Percentiles rank a stretch among this genome's conserved stretches.
These are phyloP conservation scores for Lontra canadensis DNA, from an alignment of 2,113 vertebrate species.

Conservation along the genomic window DNA sequence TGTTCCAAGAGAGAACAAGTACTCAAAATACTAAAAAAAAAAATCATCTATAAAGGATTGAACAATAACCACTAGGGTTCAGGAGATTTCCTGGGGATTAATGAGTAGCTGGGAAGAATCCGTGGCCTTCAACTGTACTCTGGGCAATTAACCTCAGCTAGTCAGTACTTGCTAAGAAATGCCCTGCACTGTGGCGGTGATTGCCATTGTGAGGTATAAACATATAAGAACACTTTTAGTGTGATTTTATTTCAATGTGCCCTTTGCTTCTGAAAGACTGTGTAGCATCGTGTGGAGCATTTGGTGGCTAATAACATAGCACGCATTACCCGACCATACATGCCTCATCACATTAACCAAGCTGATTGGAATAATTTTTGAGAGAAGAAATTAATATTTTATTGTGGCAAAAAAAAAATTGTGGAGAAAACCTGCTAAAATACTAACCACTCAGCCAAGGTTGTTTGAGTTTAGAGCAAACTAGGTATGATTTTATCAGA, in stretches of 20 bases:
- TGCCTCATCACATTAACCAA: constrained; percentile 31
- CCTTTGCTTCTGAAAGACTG: constrained; percentile 65
- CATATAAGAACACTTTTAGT: neutral
- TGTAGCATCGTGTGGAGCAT: neutral
- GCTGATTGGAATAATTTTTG: neutral
- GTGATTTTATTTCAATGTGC: constrained; percentile 60
- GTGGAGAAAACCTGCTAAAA: constrained; percentile 9
- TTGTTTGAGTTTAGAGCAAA: neutral
- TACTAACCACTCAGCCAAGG: neutral
- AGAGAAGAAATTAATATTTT: constrained; percentile 27
- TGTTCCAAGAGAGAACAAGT: constrained; percentile 56
- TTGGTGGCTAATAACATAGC: constrained; percentile 25
- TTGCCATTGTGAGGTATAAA: constrained; percentile 54
- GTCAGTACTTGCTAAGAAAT: constrained; percentile 21
- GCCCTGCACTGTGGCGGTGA: neutral
- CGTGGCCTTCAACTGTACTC: constrained; percentile 36
- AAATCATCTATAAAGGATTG: constrained; percentile 53
- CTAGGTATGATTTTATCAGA: neutral
- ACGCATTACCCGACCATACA: neutral
- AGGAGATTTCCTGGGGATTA: constrained; percentile 68
- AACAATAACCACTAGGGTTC: constrained; percentile 56
- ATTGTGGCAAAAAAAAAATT: neutral
- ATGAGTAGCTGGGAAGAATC: constrained; percentile 48
- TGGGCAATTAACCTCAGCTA: constrained; percentile 53
- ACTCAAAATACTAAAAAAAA: constrained; percentile 64